Base-by-base conservation (phyloP, 2,888 invertebrate genomes). In the Amiota communis region DNA sequence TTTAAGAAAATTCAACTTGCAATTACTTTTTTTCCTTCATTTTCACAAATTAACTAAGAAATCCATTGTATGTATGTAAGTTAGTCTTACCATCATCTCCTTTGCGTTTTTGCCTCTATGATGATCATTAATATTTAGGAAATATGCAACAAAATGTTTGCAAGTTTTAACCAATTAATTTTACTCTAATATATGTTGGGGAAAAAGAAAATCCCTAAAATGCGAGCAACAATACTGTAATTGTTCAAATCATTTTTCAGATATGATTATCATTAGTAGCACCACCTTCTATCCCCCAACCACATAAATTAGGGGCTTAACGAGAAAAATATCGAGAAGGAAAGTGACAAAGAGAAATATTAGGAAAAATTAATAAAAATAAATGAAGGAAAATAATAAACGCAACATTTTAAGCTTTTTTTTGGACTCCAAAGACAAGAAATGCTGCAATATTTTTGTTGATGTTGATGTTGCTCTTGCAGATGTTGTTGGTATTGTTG, bases 361-460 rank as follows among this genome's bases (percentile, higher is more conserved):
- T 36, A 63, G n/a, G 36, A 63, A 63, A 63, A 63, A 63, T 63
- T 63, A 63, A 63, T 63, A 63, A 63, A 63, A 63, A 63, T 63
- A 63, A 63, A 63, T 23, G 36, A 63, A 63, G 8, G 36, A 59
- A 59, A n/a, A n/a, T n/a, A n/a, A n/a, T n/a, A n/a, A n/a, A 63
- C 3, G 23, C 23, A 23, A 63, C 4, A 63, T 8, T 59, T 17
- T 15, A 20, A 15, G 59, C 59, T 20, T 20, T 59, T 59, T 59
- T 59, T 59, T 11, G 59, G n/a, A n/a, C n/a, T 15, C 59, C 2
- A 36, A 6, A 36, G 36, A 36, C 36, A 36, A 36, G n/a, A n/a
- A 36, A 36, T 36, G 36, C 36, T 36, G 36, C 36, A 59, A 9
- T 59, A 20, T n/a, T 59, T 63, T 12, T 63, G 63, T 63, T 63